Evolutionary conservation across 2,113 vertebrate genomes (phyloP).

Genomic region (Orientallactaga bullata): DNA sequence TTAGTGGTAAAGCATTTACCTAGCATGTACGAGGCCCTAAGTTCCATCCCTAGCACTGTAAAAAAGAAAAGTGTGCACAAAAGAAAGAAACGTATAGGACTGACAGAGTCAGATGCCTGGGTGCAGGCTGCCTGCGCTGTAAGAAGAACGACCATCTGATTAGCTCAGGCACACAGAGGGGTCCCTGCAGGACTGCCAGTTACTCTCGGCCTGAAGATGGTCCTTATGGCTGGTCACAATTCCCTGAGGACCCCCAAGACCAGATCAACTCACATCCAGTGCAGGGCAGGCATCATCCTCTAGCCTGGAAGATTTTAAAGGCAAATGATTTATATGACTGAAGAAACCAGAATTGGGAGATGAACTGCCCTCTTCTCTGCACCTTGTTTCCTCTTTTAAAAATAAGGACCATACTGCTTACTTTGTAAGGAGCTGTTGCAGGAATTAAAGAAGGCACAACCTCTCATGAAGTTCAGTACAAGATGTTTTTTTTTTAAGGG

Average conservation of each 20-base stretch:
- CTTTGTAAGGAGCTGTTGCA: neutral
- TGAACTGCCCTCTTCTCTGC: neutral
- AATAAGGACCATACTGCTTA: neutral
- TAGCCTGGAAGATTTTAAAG: neutral
- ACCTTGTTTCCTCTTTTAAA: neutral
- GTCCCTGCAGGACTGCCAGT: neutral
- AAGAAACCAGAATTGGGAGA: too few relatives aligned
- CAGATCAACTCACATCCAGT: neutral
- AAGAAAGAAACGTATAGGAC: too few relatives aligned
- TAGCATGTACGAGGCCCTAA: too few relatives aligned
- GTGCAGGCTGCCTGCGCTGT: neutral
- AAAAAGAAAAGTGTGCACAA: too few relatives aligned
- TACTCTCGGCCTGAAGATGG: neutral
- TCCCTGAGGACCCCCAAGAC: neutral
- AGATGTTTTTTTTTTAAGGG: constrained; percentile 1
- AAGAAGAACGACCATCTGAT: too few relatives aligned
- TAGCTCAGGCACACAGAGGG: neutral
- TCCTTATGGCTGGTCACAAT: neutral
- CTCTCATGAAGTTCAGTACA: neutral
- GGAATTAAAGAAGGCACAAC: neutral
- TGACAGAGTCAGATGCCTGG: neutral
- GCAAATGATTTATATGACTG: neutral
- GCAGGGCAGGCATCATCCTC: neutral
- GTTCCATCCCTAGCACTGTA: too few relatives aligned
- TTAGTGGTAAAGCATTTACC: too few relatives aligned